Evolutionary conservation across 2,888 invertebrate genomes (phyloP).

Genomic region (Corythucha ciliata): DNA sequence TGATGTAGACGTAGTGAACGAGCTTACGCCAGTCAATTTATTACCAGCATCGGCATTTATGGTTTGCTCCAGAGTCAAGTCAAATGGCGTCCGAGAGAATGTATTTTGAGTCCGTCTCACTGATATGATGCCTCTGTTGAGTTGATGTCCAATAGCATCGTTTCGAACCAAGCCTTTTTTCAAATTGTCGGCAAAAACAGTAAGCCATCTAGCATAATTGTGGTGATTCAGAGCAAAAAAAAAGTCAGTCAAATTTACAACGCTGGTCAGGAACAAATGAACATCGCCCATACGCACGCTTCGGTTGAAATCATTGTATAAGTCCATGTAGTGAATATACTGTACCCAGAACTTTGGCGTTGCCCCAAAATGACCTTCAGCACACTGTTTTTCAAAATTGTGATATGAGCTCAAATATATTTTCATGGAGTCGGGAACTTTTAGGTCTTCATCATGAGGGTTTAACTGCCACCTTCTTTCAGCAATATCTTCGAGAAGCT

Average conservation of each 20-base stretch:
- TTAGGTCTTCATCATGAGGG: too few relatives aligned
- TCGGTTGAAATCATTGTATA: conserved; percentile 35
- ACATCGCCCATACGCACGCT: conserved; percentile 39
- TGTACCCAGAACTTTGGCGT: conserved; percentile 39
- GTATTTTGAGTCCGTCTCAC: conserved; percentile 38
- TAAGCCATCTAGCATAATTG: conserved; percentile 39
- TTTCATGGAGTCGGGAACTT: too few relatives aligned
- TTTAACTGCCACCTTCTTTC: too few relatives aligned
- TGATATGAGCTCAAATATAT: too few relatives aligned
- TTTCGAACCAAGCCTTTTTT: conserved; percentile 37
- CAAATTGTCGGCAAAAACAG: conserved; percentile 38
- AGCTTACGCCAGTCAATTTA: conserved; percentile 35
- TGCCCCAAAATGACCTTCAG: conserved; percentile 36
- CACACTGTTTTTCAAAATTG: conserved; percentile 1
- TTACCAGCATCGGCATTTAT: conserved; percentile 39
- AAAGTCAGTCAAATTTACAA: conserved; percentile 38
- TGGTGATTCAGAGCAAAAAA: conserved; percentile 39
- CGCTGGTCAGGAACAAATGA: conserved; percentile 33
- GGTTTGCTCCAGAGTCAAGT: conserved; percentile 39
- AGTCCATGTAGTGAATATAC: conserved; percentile 33
- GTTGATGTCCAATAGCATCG: conserved; percentile 34
- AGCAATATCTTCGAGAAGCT: too few relatives aligned
- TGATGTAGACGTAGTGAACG: conserved; percentile 37
- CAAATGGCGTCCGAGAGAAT: conserved; percentile 39
- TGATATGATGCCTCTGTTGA: conserved; percentile 37